Percentiles rank a stretch among this genome's conserved stretches.
These are phyloP conservation scores for Heliornis fulica DNA, from an alignment of 2,113 vertebrate genomes.

Conservation along the genomic window DNA sequence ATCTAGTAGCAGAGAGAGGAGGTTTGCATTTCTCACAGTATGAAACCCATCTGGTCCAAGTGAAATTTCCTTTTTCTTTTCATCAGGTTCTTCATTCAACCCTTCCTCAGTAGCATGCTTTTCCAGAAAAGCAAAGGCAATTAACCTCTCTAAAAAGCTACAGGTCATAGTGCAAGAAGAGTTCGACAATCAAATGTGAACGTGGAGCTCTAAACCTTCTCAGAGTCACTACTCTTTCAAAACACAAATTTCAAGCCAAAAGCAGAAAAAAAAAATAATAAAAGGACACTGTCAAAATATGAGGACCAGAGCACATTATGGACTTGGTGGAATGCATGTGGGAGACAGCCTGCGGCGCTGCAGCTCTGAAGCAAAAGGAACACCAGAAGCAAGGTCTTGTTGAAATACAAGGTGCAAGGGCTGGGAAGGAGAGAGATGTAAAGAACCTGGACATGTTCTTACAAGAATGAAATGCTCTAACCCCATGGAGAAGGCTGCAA, in stretches of 20 bases:
- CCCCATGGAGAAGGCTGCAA: slow-evolving; percentile 48
- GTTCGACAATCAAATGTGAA: neutral
- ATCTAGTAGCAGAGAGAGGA: slow-evolving; percentile 9
- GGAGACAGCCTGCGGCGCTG: neutral
- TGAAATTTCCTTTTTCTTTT: slow-evolving; percentile 18
- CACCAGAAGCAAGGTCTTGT: slow-evolving; percentile 39
- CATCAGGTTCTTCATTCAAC: neutral
- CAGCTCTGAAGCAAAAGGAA: slow-evolving; percentile 16
- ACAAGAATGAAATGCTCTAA: slow-evolving; percentile 37
- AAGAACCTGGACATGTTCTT: slow-evolving; percentile 13
- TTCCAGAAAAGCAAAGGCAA: neutral
- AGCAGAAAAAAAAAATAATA: neutral
- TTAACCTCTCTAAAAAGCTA: neutral
- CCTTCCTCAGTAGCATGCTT: neutral
- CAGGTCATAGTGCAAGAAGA: neutral
- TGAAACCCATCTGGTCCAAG: neutral
- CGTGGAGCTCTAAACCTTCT: neutral
- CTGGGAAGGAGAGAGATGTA: neutral
- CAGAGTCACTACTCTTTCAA: neutral
- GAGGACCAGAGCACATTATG: neutral
- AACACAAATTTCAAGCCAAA: neutral
- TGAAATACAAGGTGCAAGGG: slow-evolving; percentile 38
- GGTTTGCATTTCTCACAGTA: neutral
- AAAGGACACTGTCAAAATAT: neutral
- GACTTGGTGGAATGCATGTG: neutral